Conservation (phyloP, 2,113 vertebrate genomes). For the Seriola aureovittata region DNA sequence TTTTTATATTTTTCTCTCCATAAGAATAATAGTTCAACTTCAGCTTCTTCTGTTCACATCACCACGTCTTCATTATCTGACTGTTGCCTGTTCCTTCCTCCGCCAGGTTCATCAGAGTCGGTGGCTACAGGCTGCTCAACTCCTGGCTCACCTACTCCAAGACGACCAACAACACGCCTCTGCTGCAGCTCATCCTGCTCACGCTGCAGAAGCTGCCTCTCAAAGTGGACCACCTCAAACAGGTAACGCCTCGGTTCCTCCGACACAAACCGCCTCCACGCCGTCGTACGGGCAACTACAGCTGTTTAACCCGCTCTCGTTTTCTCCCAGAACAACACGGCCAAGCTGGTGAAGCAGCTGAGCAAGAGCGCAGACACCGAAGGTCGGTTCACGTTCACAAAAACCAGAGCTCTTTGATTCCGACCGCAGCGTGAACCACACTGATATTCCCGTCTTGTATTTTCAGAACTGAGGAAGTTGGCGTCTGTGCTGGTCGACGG, state of each 20-base stretch:
- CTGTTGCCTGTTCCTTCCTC: neutral
- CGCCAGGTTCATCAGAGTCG: conserved; percentile 91
- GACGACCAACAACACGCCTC: conserved; percentile 90
- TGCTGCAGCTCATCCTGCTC: conserved; percentile 93
- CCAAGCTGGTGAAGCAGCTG: conserved; percentile 96
- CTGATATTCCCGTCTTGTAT: conserved; percentile 1
- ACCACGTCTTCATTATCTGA: no score
- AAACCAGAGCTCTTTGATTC: neutral
- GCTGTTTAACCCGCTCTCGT: neutral
- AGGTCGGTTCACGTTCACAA: conserved; percentile 78
- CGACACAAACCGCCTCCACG: neutral
- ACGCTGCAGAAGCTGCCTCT: conserved; percentile 95
- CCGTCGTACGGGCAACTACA: fast-evolving
- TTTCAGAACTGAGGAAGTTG: conserved; percentile 90
- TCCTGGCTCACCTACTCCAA: conserved; percentile 94
- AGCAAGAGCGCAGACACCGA: conserved; percentile 94
- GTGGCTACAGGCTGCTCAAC: conserved; percentile 95
- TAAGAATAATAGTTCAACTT: no score
- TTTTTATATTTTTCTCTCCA: no score
- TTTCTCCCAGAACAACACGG: conserved; percentile 92
- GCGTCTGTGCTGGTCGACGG: conserved; percentile 92
- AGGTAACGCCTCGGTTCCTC: conserved; percentile 79
- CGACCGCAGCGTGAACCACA: neutral
- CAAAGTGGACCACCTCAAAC: conserved; percentile 95
- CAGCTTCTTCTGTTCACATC: no score